Evolutionary conservation across 2,888 invertebrate genomes (phyloP), one percentile per base, ranked within the genome.

Genomic region (Altica lythri): DNA sequence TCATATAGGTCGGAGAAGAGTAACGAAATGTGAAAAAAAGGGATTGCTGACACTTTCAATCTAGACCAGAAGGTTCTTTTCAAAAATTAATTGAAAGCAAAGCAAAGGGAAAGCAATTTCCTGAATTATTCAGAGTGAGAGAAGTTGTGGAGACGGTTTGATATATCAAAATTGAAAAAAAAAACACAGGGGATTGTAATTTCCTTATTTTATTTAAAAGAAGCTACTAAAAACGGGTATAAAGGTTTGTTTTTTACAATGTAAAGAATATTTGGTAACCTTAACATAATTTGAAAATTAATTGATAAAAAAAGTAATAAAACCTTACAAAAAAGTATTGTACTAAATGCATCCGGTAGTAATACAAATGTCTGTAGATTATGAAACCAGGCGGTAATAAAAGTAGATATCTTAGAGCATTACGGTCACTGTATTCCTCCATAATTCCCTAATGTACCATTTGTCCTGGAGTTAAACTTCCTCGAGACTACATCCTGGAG

Each of bases 381-480:
- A n/a, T n/a, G n/a, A 27, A 27, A 10, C 27, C 27, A 10, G 2
- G 10, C 5, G 9, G 48, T 25, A 38, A 37, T 38, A 48, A 49
- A 38, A 40, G 16, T 30, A 14, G 40, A 34, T 25, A 34, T 46
- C 35, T 46, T 27, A 12, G 10, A 25, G 9, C 42, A 30, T 45
- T 40, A 40, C 12, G 49, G 40, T 42, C 49, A 49, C 40, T 29
- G 32, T 40, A 40, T 32, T 27, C 40, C 18, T 40, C 19, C 6
- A 32, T 40, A 49, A 40, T 49, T 49, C 49, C 49, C 49, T 40
- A 49, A 49, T 49, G 49, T 18, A 40, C 40, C 49, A 40, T 49
- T 40, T 49, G 49, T 49, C 40, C 19, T 40, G 40, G 32, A 49
- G 49, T 22, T 49, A 32, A 49, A 49, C 49, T 49, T 49, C 49